Conservation (phyloP, 2,113 vertebrate genomes). For the Hiodon tergisus region DNA sequence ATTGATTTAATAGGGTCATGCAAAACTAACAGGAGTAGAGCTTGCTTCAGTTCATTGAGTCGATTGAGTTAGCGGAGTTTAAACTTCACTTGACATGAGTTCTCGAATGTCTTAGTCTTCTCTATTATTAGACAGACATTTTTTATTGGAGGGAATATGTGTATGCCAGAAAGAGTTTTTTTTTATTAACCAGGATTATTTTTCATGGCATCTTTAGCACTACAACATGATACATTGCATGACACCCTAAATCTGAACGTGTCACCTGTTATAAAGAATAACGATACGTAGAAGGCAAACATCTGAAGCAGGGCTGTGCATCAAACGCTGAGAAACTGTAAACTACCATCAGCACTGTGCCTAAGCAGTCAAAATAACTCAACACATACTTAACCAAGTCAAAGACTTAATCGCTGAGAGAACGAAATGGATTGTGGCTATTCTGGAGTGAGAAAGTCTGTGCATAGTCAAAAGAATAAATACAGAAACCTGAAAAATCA, state of each 20-base stretch:
- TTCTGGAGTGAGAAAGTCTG: not conserved
- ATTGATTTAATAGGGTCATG: too few species aligned
- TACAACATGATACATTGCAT: not conserved
- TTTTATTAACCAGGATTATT: not conserved
- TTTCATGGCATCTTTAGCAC: not conserved
- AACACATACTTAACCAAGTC: conserved; percentile 4
- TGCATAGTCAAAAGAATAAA: not conserved
- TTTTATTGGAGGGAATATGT: not conserved
- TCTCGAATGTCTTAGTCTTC: too few species aligned
- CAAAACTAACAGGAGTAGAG: too few species aligned
- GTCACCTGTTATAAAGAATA: not conserved
- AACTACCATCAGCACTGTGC: not conserved
- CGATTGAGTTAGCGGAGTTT: too few species aligned
- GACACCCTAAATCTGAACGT: not conserved
- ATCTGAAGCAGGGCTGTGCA: not conserved
- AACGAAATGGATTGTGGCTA: not conserved
- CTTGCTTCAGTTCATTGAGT: too few species aligned
- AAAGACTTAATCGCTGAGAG: not conserved
- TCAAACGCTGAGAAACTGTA: too few species aligned
- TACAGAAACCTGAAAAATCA: too few species aligned
- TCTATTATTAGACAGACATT: too few species aligned
- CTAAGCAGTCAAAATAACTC: not conserved
- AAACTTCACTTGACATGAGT: too few species aligned
- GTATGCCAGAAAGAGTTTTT: not conserved
- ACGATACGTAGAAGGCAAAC: not conserved